Conservation (phyloP, 2,113 vertebrate species). For the Hystrix brachyura region DNA sequence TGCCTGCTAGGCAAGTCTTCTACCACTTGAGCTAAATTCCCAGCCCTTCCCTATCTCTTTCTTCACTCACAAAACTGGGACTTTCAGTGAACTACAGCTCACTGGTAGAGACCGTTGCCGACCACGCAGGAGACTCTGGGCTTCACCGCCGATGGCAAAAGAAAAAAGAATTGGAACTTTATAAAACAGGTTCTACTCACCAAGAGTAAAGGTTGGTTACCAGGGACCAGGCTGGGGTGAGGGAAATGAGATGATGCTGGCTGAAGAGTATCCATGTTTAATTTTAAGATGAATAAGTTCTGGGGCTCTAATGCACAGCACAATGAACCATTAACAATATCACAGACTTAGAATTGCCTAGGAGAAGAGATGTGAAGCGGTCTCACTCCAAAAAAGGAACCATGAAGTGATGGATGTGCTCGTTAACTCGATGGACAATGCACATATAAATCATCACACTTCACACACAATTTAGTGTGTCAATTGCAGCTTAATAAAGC, state of each 20-base stretch:
- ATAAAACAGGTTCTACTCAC: not conserved
- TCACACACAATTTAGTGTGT: not conserved
- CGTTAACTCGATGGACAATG: not conserved
- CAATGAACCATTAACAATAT: not conserved
- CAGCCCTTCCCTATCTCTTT: not conserved
- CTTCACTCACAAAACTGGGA: not conserved
- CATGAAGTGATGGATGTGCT: not conserved
- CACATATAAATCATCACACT: not conserved
- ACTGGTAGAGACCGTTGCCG: not conserved
- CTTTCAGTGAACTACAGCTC: not conserved
- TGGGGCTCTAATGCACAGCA: not conserved
- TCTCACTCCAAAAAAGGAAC: too few relatives aligned
- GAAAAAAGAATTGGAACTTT: not conserved
- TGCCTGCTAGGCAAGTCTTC: too few relatives aligned
- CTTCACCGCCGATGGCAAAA: not conserved
- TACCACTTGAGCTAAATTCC: too few relatives aligned
- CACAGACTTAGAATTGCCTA: too few relatives aligned
- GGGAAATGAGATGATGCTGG: not conserved
- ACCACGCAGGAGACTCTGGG: not conserved
- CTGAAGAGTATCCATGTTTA: not conserved
- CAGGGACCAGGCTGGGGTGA: too few relatives aligned
- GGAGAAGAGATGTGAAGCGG: not conserved
- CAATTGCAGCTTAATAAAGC: not conserved
- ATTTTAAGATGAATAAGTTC: not conserved
- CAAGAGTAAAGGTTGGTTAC: not conserved